Base-by-base conservation (phyloP, 2,797 vertebrate species). In the Scomberomorus guttatus region DNA sequence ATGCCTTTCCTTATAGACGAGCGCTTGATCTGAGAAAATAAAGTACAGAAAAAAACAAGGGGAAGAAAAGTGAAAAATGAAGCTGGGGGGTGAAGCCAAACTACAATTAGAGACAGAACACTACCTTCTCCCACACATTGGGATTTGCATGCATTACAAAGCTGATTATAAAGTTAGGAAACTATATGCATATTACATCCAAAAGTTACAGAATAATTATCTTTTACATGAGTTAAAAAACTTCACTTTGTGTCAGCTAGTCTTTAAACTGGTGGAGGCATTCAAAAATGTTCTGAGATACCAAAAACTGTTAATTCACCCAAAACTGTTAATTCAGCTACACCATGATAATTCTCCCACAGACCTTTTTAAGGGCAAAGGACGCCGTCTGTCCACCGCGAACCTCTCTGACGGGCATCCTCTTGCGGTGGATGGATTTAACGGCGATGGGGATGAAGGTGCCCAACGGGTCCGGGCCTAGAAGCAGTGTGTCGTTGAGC, bases 1-100 rank as follows among this genome's bases (percentile, higher is more conserved):
- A 99, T 99, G 75, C 98, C 98, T 84, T 99, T 99, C 86, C 98
- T 94, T 88, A 99, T 99, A n/a, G 96, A 97, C 0, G 98, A 98
- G 39, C 98, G 97, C 81, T 99, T 99, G 88, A 99, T 97, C 98
- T 98, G 91, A 77, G 27, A 32, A 32, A 5, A 60, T 6, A 58
- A 29, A 1, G 6, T 0, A 10, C 0, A 3, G 46, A 50, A 9
- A 50, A 6, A n/a, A 1, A 15, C 6, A 20, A 27, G 3, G 50
- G 58, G 10, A 32, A 62, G 17, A 48, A 10, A 27, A 60, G 18
- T 37, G 24, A 42, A 9, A 37, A 18, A 55, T 37, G 4, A 72
- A 70, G 15, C 7, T 22, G 37, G 37, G 14, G 13, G 12, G 48
- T 70, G 54, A 52, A 69, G 65, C 70, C 68, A 63, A 57, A 75